These are phyloP conservation scores for Mus spicilegus DNA, from an alignment of 2,113 vertebrate genomes.

Conservation along the genomic window DNA sequence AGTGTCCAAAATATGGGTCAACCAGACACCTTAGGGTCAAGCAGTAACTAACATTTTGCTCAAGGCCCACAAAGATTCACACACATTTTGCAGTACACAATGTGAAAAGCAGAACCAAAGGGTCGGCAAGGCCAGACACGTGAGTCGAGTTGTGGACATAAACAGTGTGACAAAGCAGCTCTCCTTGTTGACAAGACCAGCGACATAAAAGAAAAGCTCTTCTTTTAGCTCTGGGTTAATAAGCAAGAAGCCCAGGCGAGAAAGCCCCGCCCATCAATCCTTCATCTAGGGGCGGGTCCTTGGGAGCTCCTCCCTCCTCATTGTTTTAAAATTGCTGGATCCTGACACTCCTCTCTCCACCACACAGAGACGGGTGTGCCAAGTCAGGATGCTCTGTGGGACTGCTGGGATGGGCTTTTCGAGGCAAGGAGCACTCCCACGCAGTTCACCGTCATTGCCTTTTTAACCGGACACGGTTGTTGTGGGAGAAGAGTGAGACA, in stretches of 20 bases:
- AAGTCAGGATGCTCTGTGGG: neutral
- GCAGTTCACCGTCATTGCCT: neutral
- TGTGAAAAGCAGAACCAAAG: neutral
- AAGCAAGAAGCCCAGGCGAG: too few species aligned
- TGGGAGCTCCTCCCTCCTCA: too few species aligned
- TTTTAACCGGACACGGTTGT: neutral
- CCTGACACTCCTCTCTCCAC: neutral
- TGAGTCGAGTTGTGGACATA: neutral
- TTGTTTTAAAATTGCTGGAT: neutral
- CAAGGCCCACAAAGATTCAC: too few species aligned
- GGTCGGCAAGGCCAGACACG: neutral
- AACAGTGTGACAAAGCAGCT: neutral
- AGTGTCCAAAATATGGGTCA: neutral
- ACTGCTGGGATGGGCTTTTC: neutral
- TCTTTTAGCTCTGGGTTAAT: neutral
- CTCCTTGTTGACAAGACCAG: neutral
- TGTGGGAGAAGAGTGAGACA: neutral
- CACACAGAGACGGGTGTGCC: neutral
- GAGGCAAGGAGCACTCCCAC: neutral
- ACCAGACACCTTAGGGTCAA: neutral
- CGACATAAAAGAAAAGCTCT: neutral
- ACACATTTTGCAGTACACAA: neutral
- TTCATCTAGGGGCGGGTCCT: neutral
- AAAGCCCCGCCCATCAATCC: neutral
- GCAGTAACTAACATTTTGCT: neutral